A percentile compares a stretch with the other conserved stretches of the same genome.
These are phyloP conservation scores for Cygnus olor DNA, from an alignment of 2,797 vertebrate genomes.

Conservation along the genomic window DNA sequence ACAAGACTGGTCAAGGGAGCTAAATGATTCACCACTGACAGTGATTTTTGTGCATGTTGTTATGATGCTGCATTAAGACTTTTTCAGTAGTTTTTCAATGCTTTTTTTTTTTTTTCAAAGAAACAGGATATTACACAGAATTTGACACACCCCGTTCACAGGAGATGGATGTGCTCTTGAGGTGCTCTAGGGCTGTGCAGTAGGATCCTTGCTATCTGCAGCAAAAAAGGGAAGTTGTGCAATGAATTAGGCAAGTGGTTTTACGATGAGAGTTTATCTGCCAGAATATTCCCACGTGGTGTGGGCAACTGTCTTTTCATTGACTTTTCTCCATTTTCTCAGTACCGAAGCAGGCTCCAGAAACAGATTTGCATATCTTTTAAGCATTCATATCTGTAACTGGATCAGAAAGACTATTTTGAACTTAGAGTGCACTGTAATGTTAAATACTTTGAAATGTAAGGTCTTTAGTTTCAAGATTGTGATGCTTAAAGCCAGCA, in stretches of 20 bases:
- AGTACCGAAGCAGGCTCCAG: neutral
- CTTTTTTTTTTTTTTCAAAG: neutral
- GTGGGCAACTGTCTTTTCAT: neutral
- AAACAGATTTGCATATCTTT: neutral
- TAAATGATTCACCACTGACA: neutral
- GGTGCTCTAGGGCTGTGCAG: neutral
- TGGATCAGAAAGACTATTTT: neutral
- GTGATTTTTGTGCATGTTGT: neutral
- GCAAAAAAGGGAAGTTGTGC: neutral
- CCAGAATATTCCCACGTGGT: neutral
- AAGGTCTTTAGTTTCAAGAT: neutral
- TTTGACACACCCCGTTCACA: neutral
- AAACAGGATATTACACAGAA: neutral
- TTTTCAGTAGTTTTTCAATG: neutral
- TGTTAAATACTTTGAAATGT: neutral
- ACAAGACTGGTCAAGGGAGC: neutral
- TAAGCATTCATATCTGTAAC: neutral
- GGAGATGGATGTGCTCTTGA: neutral
- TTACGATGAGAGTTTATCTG: neutral
- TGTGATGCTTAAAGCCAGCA: neutral
- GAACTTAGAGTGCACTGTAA: neutral
- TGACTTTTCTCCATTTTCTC: neutral
- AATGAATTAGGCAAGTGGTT: neutral
- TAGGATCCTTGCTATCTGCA: neutral
- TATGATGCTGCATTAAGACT: neutral